Base-by-base conservation (phyloP, 2,797 vertebrate species). In the Coendou prehensilis region DNA sequence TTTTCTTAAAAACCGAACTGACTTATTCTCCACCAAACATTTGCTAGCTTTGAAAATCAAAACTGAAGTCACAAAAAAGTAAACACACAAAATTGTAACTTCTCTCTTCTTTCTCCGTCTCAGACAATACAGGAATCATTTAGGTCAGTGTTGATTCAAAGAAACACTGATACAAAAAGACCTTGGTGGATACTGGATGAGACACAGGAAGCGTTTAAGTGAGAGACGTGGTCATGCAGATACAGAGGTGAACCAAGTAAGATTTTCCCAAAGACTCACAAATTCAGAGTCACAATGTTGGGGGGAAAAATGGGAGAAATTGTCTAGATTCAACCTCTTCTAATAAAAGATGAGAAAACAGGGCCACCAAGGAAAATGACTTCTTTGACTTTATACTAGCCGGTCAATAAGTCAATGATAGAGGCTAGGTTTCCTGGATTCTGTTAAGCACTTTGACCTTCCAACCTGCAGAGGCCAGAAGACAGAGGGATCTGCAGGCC, bases 21-120 rank as follows among this genome's bases (percentile, higher is more conserved):
- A 79, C 26, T 50, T 45, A 0, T 50, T 63, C n/a, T 45, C 57
- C 75, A 71, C 22, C 67, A 78, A 87, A 73, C 52, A 95, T 90
- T 56, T 94, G 30, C 37, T 96, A 69, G 61, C 1, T 88, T 87
- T 94, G 13, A 18, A 89, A 47, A 50, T 89, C n/a, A 94, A 94
- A 91, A 85, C 47, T 9, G 2, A 94, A 82, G 80, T 63, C 4
- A 80, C 28, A 5, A 41, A 88, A 96, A 69, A 33, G 13, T 67
- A 85, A 52, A 92, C 28, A 47, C 6, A 59, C 18, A 78, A 95
- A 92, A 71, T 54, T 64, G 54, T 9, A 88, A 8, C 0, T 75
- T 17, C 54, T 89, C 81, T 82, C 9, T 20, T 81, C 6, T 79
- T 28, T 59, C 10, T 73, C 78, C 69, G 50, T 28, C 64, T 89